Conservation (phyloP, 2,797 vertebrate genomes). For the Carapus acus region DNA sequence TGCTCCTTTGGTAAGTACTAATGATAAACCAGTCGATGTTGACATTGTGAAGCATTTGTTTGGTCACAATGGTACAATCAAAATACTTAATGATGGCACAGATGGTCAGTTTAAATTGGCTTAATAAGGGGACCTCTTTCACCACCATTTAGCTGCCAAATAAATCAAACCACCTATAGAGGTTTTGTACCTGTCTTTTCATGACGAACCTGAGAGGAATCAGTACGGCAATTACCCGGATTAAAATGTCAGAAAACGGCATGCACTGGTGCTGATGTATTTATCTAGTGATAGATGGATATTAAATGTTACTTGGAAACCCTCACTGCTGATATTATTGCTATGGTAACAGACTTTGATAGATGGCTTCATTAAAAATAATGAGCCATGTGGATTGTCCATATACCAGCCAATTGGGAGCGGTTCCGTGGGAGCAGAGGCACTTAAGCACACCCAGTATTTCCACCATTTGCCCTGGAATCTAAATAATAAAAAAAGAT, state of each 20-base stretch:
- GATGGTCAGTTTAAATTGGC: slow-evolving; percentile 62
- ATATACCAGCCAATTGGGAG: no score
- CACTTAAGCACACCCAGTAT: no score
- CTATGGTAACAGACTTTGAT: no score
- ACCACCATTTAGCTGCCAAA: slow-evolving; percentile 48
- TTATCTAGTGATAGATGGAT: no score
- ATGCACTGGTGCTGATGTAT: no score
- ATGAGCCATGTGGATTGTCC: slow-evolving; percentile 2
- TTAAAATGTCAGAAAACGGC: background rate
- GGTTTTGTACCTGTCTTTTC: slow-evolving; percentile 16
- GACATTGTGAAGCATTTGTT: slow-evolving; percentile 29
- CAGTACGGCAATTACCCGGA: background rate
- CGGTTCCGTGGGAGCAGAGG: no score
- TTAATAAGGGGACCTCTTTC: slow-evolving; percentile 59
- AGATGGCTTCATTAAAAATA: no score
- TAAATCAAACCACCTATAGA: slow-evolving; percentile 33
- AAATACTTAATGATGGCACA: slow-evolving; percentile 36
- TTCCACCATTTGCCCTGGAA: no score
- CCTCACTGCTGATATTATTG: no score
- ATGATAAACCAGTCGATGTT: slow-evolving; percentile 18
- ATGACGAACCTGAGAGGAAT: slow-evolving; percentile 20
- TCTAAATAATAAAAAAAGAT: no score
- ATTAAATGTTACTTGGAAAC: no score
- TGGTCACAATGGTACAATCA: slow-evolving; percentile 22
- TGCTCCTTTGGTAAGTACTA: slow-evolving; percentile 2